These are phyloP conservation scores for Carposina sasakii DNA, from an alignment of 1,140 invertebrate species.

Conservation along the genomic window DNA sequence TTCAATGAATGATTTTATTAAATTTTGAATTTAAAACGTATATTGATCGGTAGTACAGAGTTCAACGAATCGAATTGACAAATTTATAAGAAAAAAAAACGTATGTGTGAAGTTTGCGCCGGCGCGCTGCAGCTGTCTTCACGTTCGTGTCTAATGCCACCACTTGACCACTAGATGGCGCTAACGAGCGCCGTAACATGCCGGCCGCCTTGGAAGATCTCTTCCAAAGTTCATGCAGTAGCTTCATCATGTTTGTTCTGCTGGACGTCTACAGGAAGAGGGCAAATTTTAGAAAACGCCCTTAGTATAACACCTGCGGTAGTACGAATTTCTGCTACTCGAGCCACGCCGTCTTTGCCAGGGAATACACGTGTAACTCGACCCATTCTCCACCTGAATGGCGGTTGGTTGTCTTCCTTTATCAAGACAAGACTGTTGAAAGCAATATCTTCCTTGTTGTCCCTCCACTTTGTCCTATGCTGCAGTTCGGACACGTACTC, in stretches of 20 bases:
- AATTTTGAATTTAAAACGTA: too few relatives aligned
- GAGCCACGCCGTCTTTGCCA: conserved; percentile 15
- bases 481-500: conserved; percentile 9
- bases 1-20: too few relatives aligned
- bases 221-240: not conserved
- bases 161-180: too few relatives aligned
- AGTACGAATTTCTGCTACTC: not conserved
- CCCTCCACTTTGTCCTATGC: conserved; percentile 4
- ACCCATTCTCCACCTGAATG: conserved; percentile 10
- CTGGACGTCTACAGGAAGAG: not conserved
- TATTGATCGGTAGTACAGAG: too few relatives aligned
- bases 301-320: not conserved
- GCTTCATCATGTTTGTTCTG: not conserved
- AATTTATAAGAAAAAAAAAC: too few relatives aligned
- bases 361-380: conserved; percentile 13
- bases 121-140: too few relatives aligned
- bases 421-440: conserved; percentile 11
- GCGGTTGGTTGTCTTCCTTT: conserved; percentile 5
- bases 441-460: not conserved
- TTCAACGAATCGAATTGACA: too few relatives aligned
- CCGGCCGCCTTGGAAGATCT: not conserved
- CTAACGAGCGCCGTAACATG: not conserved
- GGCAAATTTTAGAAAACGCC: not conserved
- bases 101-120: too few relatives aligned
- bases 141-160: too few relatives aligned